Conservation (phyloP, 2,888 invertebrate species). For the Magallana nippona region DNA sequence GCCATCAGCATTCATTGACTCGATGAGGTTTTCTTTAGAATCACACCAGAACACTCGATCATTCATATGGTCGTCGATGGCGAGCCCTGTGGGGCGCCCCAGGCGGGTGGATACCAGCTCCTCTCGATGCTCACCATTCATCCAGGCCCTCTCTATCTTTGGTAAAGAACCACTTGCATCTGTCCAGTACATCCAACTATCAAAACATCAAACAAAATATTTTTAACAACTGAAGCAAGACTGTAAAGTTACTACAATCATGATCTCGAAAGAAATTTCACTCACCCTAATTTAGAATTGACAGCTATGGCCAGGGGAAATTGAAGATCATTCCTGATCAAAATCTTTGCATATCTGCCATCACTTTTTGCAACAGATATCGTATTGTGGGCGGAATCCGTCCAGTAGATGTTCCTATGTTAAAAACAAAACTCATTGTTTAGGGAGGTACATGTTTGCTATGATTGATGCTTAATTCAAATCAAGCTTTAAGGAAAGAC, state of each 20-base stretch:
- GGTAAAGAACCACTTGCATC: conserved; percentile 94
- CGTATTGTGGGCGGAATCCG: conserved; percentile 84
- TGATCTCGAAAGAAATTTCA: background rate
- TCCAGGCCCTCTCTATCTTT: conserved; percentile 94
- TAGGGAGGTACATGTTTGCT: background rate
- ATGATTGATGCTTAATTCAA: too few species aligned
- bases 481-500: too few species aligned
- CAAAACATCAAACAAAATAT: conserved; percentile 29
- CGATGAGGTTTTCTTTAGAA: conserved; percentile 84
- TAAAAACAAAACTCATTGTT: conserved; percentile 17
- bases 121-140: conserved; percentile 94
- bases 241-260: background rate
- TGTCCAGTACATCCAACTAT: conserved; percentile 94
- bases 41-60: conserved; percentile 97
- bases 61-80: conserved; percentile 88
- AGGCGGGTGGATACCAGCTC: conserved; percentile 88
- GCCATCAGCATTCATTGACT: conserved; percentile 77
- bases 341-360: conserved; percentile 80
- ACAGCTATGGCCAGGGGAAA: conserved; percentile 93
- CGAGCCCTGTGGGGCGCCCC: conserved; percentile 89
- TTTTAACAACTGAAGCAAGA: background rate
- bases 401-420: conserved; percentile 92
- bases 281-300: conserved; percentile 83
- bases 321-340: conserved; percentile 93
- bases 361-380: conserved; percentile 77